Percentiles rank a stretch among this genome's conserved stretches.
These are phyloP conservation scores for Oxyruncus cristatus DNA, from an alignment of 2,113 vertebrate species.

Conservation along the genomic window DNA sequence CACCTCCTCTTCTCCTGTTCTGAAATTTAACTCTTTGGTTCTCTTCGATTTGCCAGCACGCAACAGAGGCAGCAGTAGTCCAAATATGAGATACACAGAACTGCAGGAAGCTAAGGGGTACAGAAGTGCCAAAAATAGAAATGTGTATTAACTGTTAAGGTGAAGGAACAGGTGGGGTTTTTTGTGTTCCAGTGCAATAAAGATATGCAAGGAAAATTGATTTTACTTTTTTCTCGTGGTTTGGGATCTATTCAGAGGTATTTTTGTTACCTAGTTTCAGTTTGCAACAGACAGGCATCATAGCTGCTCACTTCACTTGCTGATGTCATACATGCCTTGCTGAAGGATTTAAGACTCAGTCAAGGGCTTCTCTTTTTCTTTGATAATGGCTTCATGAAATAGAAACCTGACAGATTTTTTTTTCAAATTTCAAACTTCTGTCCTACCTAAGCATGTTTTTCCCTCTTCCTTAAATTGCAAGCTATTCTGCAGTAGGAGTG, in stretches of 20 bases:
- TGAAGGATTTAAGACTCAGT: constrained; percentile 20
- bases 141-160: constrained; percentile 26
- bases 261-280: constrained; percentile 34
- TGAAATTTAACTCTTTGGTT: constrained; percentile 66
- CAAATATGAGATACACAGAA: background rate
- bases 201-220: background rate
- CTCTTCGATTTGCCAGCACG: constrained; percentile 33
- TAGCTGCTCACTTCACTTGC: constrained; percentile 14
- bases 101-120: constrained; percentile 36
- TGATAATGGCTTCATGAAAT: background rate
- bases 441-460: background rate
- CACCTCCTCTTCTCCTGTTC: constrained; percentile 66
- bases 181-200: background rate
- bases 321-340: constrained; percentile 18
- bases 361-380: constrained; percentile 17
- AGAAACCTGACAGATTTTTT: background rate
- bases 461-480: background rate
- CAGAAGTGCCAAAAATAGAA: constrained; percentile 51
- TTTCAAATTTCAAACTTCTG: background rate
- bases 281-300: background rate
- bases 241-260: background rate
- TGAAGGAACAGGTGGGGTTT: constrained; percentile 48
- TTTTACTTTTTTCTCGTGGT: background rate
- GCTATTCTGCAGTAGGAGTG: background rate
- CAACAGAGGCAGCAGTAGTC: constrained; percentile 25